A percentile compares a stretch with the other conserved stretches of the same genome.
phyloP scores from a whole-genome alignment of 2,113 vertebrate species.

The Pachycephala philippinensis region DNA sequence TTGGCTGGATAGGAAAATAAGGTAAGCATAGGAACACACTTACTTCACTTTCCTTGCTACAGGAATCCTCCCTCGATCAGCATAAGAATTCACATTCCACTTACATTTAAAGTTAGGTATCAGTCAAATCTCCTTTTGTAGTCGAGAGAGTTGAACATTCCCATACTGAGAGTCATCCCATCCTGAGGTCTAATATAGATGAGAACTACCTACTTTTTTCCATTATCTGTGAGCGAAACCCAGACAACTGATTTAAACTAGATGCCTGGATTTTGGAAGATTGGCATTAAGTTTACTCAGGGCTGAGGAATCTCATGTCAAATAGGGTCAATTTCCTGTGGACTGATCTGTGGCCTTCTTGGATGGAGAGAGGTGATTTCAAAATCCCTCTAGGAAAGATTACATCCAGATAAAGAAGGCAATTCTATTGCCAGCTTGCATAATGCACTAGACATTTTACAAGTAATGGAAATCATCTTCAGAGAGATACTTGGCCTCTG shows the following conservation, averaged over 20 bases:
- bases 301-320: background rate
- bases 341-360: background rate
- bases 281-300: background rate
- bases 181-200: background rate
- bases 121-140: background rate
- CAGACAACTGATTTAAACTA: background rate
- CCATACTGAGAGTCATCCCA: background rate
- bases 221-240: background rate
- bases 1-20: background rate
- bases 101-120: background rate
- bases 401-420: background rate
- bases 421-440: background rate
- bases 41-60: background rate
- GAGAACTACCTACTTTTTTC: background rate
- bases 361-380: background rate
- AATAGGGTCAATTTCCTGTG: background rate
- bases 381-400: background rate
- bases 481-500: background rate
- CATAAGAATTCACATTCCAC: background rate
- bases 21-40: background rate
- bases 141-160: background rate
- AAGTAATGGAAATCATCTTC: background rate
- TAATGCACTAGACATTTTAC: background rate
- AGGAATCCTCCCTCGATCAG: background rate
- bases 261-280: background rate